phyloP scores from a whole-genome alignment of 2,888 invertebrate genomes.

The Malacosoma neustria region DNA sequence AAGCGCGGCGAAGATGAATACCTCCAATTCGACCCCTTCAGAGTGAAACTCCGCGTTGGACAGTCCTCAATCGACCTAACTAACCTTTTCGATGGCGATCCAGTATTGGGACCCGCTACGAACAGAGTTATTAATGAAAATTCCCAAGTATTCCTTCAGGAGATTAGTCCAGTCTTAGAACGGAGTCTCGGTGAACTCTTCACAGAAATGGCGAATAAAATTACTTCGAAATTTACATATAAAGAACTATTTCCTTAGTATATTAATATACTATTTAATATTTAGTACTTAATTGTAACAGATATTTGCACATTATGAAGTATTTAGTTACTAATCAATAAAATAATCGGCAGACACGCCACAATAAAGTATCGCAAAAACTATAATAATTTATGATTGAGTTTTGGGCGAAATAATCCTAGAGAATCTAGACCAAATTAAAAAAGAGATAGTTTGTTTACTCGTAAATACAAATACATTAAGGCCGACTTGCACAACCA shows the following conservation, averaged over 20 bases:
- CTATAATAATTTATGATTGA: too few species aligned
- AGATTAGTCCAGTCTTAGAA: slow-evolving; percentile 80
- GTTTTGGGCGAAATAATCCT: too few species aligned
- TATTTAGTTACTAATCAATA: neutral
- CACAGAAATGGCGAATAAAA: slow-evolving; percentile 81
- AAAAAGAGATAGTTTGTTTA: too few species aligned
- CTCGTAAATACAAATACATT: too few species aligned
- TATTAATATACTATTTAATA: slow-evolving; percentile 1
- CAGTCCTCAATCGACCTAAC: slow-evolving; percentile 76
- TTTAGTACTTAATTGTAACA: slow-evolving; percentile 6
- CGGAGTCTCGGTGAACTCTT: slow-evolving; percentile 77
- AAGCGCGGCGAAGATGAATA: slow-evolving; percentile 73
- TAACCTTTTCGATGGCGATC: slow-evolving; percentile 80
- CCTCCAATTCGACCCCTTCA: slow-evolving; percentile 78
- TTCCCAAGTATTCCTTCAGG: slow-evolving; percentile 78
- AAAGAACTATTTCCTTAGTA: slow-evolving; percentile 78
- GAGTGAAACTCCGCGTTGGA: slow-evolving; percentile 75
- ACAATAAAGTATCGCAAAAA: too few species aligned
- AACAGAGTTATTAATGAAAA: slow-evolving; percentile 81
- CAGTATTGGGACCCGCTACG: slow-evolving; percentile 77
- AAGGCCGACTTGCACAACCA: too few species aligned
- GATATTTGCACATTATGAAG: neutral
- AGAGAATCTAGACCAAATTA: too few species aligned
- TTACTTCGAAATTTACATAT: slow-evolving; percentile 80
- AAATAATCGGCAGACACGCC: too few species aligned